Evolutionary conservation across 2,797 vertebrate species (phyloP).

Genomic region (Hemitrygon akajei): DNA sequence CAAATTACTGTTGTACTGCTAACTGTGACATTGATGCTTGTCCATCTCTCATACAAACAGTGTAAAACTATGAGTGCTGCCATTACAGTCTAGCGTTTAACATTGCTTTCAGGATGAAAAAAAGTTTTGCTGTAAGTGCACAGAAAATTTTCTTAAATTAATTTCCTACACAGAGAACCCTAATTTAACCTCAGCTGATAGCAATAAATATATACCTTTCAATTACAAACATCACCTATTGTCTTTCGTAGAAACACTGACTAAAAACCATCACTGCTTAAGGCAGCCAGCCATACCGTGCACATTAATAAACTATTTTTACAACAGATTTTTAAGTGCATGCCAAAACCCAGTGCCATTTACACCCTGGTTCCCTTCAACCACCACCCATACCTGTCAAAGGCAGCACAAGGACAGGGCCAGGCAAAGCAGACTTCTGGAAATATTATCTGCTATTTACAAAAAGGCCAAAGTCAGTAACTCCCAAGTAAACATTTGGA

Average conservation of each 20-base stretch:
- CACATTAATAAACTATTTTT: constrained; percentile 22
- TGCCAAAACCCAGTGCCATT: constrained; percentile 3
- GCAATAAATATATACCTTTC: constrained; percentile 34
- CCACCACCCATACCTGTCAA: not conserved
- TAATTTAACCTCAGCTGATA: constrained; percentile 13
- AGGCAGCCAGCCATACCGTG: constrained; percentile 29
- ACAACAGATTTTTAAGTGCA: constrained; percentile 18
- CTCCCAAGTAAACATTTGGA: not conserved
- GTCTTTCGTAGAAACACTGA: constrained; percentile 34
- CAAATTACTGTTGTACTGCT: constrained; percentile 35
- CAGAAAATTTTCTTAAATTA: constrained; percentile 35
- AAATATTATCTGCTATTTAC: not conserved
- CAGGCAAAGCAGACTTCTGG: not conserved
- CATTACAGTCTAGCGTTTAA: constrained; percentile 29
- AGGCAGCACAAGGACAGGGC: not conserved
- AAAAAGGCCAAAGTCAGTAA: not conserved
- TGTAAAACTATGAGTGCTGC: constrained; percentile 35
- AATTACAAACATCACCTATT: constrained; percentile 36
- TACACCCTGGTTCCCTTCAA: not conserved
- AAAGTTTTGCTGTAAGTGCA: constrained; percentile 13
- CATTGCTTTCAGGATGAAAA: constrained; percentile 36
- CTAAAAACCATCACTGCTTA: constrained; percentile 13
- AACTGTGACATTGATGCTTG: constrained; percentile 34
- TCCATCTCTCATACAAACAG: constrained; percentile 35
- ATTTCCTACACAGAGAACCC: constrained; percentile 17